These are phyloP conservation scores for Phyllotis vaccarum DNA, from an alignment of 2,797 vertebrate genomes.

Conservation along the genomic window DNA sequence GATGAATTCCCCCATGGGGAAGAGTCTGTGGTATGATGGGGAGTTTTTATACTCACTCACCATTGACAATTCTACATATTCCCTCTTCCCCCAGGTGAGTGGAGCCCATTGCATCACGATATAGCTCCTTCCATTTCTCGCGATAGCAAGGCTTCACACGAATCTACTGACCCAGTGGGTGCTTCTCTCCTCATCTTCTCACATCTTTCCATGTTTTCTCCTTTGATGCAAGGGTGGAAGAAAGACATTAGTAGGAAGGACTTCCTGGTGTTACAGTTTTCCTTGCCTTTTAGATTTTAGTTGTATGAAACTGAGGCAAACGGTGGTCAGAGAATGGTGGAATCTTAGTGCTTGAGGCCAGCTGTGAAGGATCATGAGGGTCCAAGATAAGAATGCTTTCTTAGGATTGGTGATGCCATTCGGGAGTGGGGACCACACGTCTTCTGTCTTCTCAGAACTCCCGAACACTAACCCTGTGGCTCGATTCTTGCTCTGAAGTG, in stretches of 20 bases:
- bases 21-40: slow-evolving; percentile 97
- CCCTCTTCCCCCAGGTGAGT: slow-evolving; percentile 94
- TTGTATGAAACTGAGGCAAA: not conserved
- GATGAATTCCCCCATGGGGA: slow-evolving; percentile 95
- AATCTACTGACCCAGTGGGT: not conserved
- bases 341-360: not conserved
- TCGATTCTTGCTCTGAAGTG: not conserved
- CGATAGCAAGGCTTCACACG: not conserved
- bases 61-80: slow-evolving; percentile 95
- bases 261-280: not conserved
- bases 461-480: not conserved
- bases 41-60: slow-evolving; percentile 96
- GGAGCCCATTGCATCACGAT: not conserved
- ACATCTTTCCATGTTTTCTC: not conserved
- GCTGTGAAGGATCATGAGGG: not conserved
- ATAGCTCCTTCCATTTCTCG: not conserved
- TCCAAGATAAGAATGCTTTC: slow-evolving; percentile 2
- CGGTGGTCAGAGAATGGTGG: not conserved
- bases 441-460: slow-evolving; percentile 27
- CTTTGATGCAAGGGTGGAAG: not conserved
- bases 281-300: not conserved
- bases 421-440: not conserved
- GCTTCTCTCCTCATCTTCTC: not conserved
- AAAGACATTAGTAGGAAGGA: not conserved
- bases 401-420: not conserved